phyloP scores from a whole-genome alignment of 2,113 vertebrate species.

The Nettapus auritus region DNA sequence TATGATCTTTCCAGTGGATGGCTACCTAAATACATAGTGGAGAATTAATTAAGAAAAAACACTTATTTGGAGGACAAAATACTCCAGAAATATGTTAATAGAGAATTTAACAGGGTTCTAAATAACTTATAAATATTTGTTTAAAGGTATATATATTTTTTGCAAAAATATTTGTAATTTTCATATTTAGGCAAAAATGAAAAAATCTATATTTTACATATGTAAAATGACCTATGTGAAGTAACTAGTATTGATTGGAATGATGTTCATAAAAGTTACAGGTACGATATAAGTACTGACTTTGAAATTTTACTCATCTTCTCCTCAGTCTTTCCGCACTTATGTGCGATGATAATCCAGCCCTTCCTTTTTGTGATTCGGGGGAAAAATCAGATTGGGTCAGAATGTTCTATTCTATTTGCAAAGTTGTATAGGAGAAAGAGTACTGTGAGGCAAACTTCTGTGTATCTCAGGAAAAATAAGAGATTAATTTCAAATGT shows the following conservation, averaged over 20 bases:
- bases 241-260: not conserved
- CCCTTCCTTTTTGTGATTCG: not conserved
- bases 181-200: not conserved
- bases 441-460: not conserved
- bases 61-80: not conserved
- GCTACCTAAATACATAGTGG: not conserved
- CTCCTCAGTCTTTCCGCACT: not conserved
- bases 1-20: not conserved
- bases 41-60: not conserved
- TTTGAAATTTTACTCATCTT: not conserved
- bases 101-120: not conserved
- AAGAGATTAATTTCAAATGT: not conserved
- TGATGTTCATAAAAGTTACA: not conserved
- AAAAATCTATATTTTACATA: not conserved
- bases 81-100: not conserved
- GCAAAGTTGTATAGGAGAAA: not conserved
- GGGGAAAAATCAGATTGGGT: not conserved
- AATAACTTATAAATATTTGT: not conserved
- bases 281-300: not conserved
- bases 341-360: not conserved
- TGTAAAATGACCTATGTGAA: rapidly evolving
- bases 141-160: not conserved
- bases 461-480: not conserved
- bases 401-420: not conserved
- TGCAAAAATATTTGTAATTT: not conserved